Evolutionary conservation across 2,113 vertebrate species (phyloP).

Genomic region (Pituophis catenifer): DNA sequence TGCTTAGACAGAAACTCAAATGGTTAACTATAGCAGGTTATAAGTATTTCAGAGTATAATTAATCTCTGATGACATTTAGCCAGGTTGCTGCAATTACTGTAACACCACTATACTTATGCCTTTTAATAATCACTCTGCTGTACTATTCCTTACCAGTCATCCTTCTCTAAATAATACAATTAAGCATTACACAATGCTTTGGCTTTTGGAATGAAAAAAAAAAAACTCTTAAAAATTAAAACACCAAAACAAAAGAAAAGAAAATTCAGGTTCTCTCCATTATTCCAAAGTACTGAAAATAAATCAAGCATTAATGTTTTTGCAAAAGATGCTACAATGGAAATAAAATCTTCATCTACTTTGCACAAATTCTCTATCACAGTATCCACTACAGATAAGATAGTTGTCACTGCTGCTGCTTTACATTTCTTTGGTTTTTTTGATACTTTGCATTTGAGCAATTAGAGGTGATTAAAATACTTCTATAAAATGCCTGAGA

Average conservation of each 20-base stretch:
- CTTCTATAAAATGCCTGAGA: background rate
- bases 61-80: background rate
- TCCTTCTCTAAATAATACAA: constrained; percentile 4
- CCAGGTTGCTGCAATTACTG: background rate
- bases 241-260: background rate
- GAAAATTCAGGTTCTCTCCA: background rate
- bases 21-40: background rate
- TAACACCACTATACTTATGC: background rate
- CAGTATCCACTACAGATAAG: background rate
- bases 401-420: background rate
- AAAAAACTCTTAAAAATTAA: background rate
- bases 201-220: background rate
- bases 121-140: background rate
- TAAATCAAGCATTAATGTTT: background rate
- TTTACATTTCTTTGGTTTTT: background rate
- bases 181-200: background rate
- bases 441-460: background rate
- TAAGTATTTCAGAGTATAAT: background rate
- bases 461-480: background rate
- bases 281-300: constrained; percentile 6
- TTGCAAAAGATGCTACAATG: background rate
- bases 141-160: background rate
- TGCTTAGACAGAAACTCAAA: background rate
- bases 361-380: background rate
- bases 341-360: background rate